phyloP scores from a whole-genome alignment of 2,113 vertebrate genomes.

The Phylloscopus whistleri region DNA sequence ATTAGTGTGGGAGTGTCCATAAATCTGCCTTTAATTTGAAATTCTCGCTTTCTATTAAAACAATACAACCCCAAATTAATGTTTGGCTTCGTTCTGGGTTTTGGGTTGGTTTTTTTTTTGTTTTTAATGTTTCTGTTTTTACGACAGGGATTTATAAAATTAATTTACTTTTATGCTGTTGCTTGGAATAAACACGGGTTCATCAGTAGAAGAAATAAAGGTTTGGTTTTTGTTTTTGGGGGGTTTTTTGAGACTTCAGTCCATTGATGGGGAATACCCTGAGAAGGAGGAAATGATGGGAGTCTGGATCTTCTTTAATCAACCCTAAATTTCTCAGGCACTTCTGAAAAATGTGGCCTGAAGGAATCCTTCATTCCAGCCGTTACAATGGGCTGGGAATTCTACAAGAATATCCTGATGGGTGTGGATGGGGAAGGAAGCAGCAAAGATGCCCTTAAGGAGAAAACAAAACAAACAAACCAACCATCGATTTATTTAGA shows the following conservation, averaged over 20 bases:
- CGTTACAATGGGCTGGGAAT: not conserved
- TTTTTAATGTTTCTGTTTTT: not conserved
- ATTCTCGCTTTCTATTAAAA: not conserved
- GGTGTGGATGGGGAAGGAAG: not conserved
- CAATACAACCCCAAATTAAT: accelerated
- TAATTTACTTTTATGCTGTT: not conserved
- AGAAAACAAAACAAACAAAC: not conserved
- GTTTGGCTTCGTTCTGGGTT: not conserved
- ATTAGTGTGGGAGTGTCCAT: accelerated
- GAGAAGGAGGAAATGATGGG: not conserved
- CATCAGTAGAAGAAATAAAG: not conserved
- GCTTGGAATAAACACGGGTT: not conserved
- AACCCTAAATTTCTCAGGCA: not conserved
- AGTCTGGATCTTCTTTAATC: not conserved
- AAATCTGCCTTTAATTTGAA: not conserved
- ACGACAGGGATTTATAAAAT: not conserved
- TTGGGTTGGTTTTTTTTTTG: too few relatives aligned
- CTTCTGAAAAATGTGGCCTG: not conserved
- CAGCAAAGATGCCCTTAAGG: not conserved
- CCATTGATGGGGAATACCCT: not conserved
- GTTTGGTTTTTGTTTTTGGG: too few relatives aligned
- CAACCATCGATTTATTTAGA: not conserved
- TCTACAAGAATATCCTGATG: accelerated
- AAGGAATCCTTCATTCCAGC: not conserved
- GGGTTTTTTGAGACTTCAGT: not conserved